A percentile compares a stretch with the other conserved stretches of the same genome.
Evolutionary conservation across 2,113 vertebrate species (phyloP).

Genomic region (Hippopotamus amphibius): DNA sequence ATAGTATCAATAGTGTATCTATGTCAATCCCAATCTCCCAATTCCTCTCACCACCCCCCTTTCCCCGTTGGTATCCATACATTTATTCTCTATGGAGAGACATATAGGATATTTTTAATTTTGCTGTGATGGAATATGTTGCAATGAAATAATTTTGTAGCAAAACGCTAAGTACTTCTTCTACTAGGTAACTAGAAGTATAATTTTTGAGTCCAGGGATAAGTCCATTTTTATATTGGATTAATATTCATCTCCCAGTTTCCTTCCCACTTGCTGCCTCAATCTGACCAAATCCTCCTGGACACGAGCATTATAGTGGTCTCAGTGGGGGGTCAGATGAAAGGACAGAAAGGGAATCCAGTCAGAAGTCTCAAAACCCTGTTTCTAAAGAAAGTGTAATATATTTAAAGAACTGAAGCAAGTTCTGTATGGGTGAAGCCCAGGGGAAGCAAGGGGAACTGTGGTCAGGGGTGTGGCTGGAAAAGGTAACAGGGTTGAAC

Average conservation of each 20-base stretch:
- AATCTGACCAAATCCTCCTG: neutral
- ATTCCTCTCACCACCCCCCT: no score
- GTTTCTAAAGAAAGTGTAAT: neutral
- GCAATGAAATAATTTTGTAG: neutral
- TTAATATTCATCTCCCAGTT: neutral
- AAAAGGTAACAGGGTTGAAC: neutral
- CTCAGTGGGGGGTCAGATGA: neutral
- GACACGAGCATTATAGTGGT: neutral
- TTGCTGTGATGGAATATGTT: neutral
- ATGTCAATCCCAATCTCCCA: no score
- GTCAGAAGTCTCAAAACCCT: neutral
- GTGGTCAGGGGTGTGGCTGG: no score
- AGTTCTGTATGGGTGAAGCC: neutral
- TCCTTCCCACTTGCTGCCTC: neutral
- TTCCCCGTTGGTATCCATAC: no score
- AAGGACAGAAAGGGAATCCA: neutral
- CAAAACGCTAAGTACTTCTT: neutral
- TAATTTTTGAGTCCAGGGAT: neutral
- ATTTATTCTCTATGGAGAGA: neutral
- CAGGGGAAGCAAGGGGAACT: no score
- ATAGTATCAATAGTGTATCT: no score
- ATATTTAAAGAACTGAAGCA: neutral
- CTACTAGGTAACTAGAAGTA: neutral
- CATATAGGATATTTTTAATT: neutral
- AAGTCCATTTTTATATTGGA: neutral